phyloP scores from a whole-genome alignment of 2,888 invertebrate species.

The Scaptomyza caliginosa region DNA sequence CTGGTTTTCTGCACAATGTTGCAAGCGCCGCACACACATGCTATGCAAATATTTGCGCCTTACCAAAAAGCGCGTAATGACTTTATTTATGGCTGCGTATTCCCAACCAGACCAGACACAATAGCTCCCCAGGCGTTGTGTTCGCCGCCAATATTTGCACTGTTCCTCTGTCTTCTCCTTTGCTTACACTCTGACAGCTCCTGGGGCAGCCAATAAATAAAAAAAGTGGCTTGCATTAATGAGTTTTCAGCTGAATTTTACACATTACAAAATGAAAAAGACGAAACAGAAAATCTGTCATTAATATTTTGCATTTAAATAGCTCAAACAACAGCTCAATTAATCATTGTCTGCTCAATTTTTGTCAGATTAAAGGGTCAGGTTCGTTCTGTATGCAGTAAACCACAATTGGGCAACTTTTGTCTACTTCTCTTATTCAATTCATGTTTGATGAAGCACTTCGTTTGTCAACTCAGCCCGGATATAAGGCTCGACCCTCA shows the following conservation, averaged over 20 bases:
- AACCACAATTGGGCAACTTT: constrained; percentile 32
- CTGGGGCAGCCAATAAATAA: constrained; percentile 54
- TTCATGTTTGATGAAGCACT: constrained; percentile 75
- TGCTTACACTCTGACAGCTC: constrained; percentile 42
- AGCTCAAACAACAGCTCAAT: constrained; percentile 57
- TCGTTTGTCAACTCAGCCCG: constrained; percentile 37
- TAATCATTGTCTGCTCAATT: constrained; percentile 67
- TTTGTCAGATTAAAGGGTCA: constrained; percentile 9
- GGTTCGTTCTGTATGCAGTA: no score
- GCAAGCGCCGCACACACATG: constrained; percentile 6
- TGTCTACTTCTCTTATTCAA: constrained; percentile 22
- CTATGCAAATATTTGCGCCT: constrained; percentile 72
- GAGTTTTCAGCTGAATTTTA: constrained; percentile 50
- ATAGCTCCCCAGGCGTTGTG: constrained; percentile 47
- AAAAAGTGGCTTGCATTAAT: constrained; percentile 48
- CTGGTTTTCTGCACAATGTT: constrained; percentile 4
- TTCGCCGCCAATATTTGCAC: constrained; percentile 56
- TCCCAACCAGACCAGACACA: constrained; percentile 27
- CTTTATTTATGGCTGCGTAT: constrained; percentile 70
- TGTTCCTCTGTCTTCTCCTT: constrained; percentile 18
- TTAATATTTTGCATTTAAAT: constrained; percentile 55
- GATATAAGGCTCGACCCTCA: constrained; percentile 47
- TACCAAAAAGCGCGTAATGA: constrained; percentile 65
- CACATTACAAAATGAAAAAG: constrained; percentile 1
- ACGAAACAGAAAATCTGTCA: not conserved